Base-by-base conservation (phyloP, 2,797 vertebrate species). In the Phalloptychus januarius region DNA sequence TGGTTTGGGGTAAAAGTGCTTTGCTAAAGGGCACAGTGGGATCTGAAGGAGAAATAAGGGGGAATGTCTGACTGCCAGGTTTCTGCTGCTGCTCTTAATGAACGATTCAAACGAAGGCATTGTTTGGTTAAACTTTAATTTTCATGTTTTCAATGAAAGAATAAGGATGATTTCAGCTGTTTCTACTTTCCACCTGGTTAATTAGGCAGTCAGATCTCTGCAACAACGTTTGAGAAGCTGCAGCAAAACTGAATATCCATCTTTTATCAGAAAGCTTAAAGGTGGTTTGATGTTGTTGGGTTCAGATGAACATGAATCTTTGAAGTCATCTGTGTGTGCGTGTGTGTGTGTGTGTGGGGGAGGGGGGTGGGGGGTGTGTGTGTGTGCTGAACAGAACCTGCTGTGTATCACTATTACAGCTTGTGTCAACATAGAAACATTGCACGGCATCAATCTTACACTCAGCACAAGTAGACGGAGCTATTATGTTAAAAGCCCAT, bases 401-500 rank as follows among this genome's bases (percentile, higher is more conserved):
- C 28, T 86, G 90, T 87, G 90, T 76, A 81, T 91, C 90, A 88
- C 79, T 58, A 56, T 89, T 89, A 86, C 86, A 76, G 87, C 89
- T 82, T 48, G 79, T 87, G 91, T 90, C 89, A 86, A 92, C 91
- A 90, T 83, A 83, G 89, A 86, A 89, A 88, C 89, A 87, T 73
- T 44, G 83, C 80, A 18, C 5, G 0, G 75, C 90, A 93, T 94
- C 92, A 91, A 91, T 93, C 93, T 90, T 80, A 67, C 85, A 78
- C 90, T 90, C 86, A 72, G 87, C 86, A 79, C 88, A 88, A 88
- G 83, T 84, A 87, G 85, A 91, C 92, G 76, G 77, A 90, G 85
- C 88, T 90, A 87, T 92, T 93, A 92, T 88, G 90, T 91, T 93
- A 94, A 94, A 94, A 93, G 90, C 90, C 87, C 85, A 90, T 95